Conservation (phyloP, 2,113 vertebrate genomes). For the Myiozetetes cayanensis region DNA sequence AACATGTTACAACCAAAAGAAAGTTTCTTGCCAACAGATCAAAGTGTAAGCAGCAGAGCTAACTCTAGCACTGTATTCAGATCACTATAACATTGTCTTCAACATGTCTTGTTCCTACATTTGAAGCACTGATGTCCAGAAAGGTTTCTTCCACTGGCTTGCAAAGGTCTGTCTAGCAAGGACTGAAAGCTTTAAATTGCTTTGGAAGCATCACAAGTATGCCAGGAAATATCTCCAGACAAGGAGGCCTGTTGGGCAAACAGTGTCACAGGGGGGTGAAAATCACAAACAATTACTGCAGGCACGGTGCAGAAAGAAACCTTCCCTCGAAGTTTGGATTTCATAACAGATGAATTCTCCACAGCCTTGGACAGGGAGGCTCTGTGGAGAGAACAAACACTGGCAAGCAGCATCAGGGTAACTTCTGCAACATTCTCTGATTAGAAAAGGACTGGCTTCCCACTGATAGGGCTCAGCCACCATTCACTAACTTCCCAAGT, state of each 20-base stretch:
- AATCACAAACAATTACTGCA: neutral
- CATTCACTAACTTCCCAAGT: neutral
- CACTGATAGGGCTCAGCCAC: accelerated
- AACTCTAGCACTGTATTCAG: neutral
- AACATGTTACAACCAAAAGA: neutral
- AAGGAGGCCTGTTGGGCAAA: neutral
- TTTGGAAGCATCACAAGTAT: neutral
- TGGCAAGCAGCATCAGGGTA: neutral
- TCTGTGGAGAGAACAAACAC: neutral
- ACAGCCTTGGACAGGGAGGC: neutral
- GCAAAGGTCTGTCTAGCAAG: neutral
- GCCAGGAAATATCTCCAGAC: neutral
- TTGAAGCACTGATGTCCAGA: neutral
- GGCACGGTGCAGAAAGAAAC: neutral
- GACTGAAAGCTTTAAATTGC: neutral
- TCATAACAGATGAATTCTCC: neutral
- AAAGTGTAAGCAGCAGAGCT: neutral
- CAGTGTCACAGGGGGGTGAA: neutral
- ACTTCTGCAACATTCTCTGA: neutral
- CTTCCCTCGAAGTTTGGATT: neutral
- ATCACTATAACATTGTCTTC: neutral
- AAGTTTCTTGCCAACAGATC: neutral
- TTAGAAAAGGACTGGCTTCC: neutral
- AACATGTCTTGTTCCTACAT: neutral
- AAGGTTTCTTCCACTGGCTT: neutral